A percentile compares a stretch with the other conserved stretches of the same genome.
Evolutionary conservation across 1,140 invertebrate species (phyloP).

Genomic region (Nephila pilipes): DNA sequence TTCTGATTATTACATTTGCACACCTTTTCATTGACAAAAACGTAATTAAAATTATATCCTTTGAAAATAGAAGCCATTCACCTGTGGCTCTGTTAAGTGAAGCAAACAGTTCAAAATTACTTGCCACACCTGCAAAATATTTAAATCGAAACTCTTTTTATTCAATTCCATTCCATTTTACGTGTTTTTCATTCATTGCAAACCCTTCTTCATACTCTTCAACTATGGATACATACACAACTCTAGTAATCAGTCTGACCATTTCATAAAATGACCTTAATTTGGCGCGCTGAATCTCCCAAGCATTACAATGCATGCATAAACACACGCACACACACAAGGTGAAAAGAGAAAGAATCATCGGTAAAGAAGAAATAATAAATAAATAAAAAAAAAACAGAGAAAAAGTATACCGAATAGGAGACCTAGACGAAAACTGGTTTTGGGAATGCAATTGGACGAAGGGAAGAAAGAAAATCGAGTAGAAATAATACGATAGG

Average conservation of each 20-base stretch:
- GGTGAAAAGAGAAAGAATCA: slow-evolving; percentile 23
- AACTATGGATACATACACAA: too few species aligned
- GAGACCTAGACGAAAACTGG: slow-evolving; percentile 66
- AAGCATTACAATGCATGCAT: slow-evolving; percentile 60
- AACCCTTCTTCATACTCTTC: background rate
- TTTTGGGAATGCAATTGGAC: slow-evolving; percentile 70
- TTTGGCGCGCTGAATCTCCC: slow-evolving; percentile 31
- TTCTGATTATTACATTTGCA: too few species aligned
- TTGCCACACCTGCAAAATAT: background rate
- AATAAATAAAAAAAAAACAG: slow-evolving; percentile 36
- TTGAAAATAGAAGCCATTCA: background rate
- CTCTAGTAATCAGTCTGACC: slow-evolving; percentile 19
- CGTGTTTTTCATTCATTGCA: background rate
- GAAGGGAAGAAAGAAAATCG: slow-evolving; percentile 26
- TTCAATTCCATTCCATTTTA: background rate
- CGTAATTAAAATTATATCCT: too few species aligned
- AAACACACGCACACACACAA: slow-evolving; percentile 33
- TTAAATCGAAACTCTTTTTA: background rate
- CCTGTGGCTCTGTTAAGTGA: background rate
- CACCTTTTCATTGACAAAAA: too few species aligned
- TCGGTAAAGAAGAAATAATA: background rate
- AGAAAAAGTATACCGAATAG: slow-evolving; percentile 10
- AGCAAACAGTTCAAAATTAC: background rate
- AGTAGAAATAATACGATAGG: background rate
- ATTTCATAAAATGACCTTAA: slow-evolving; percentile 53